Percentiles rank a stretch among this genome's conserved stretches.
phyloP scores from a whole-genome alignment of 2,797 vertebrate species.

The Sylvilagus floridanus region DNA sequence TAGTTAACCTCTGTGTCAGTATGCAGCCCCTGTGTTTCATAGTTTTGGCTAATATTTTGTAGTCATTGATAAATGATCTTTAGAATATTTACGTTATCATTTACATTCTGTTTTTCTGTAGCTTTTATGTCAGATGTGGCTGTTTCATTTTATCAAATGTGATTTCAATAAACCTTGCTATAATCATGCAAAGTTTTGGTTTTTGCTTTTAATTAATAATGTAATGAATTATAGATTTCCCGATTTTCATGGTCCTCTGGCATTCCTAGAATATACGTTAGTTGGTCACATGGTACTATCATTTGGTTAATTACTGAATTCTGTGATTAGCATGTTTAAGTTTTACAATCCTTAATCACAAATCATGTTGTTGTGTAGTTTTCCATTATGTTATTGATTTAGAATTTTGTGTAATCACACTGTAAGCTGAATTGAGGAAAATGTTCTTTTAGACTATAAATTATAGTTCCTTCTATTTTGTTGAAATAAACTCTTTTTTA shows the following conservation, averaged over 20 bases:
- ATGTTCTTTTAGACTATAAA: neutral
- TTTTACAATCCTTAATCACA: neutral
- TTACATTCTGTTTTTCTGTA: neutral
- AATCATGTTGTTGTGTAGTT: neutral
- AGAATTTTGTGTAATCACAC: neutral
- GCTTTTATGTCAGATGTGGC: neutral
- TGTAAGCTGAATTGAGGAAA: neutral
- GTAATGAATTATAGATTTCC: neutral
- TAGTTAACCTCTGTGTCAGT: too few species aligned
- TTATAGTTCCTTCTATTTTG: neutral
- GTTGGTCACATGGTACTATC: neutral
- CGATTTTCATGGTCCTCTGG: neutral
- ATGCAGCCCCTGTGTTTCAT: neutral
- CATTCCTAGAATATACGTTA: neutral
- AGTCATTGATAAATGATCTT: neutral
- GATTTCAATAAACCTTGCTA: neutral
- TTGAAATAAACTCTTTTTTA: conserved; percentile 6
- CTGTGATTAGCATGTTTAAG: neutral
- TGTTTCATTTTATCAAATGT: conserved; percentile 1
- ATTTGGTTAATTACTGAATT: neutral
- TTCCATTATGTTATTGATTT: neutral
- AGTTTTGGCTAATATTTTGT: neutral
- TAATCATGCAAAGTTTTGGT: neutral
- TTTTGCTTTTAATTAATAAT: neutral
- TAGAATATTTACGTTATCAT: neutral